Evolutionary conservation across 2,797 vertebrate genomes (phyloP), one percentile per base, ranked within the genome.

Genomic region (Pangasius larnaudii): DNA sequence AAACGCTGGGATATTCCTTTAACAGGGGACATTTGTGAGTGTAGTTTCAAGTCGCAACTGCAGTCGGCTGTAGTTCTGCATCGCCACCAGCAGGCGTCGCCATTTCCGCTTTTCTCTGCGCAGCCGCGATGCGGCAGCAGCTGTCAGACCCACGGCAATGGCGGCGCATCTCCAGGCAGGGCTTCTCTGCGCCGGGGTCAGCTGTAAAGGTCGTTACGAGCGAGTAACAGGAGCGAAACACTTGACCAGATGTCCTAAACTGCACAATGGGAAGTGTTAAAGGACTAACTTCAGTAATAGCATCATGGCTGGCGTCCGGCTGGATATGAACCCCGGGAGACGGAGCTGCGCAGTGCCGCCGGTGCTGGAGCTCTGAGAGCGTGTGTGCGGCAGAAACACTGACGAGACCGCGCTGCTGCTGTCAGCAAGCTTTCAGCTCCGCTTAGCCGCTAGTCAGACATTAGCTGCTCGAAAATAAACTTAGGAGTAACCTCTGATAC

Each of bases 131-230:
- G 84, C 91, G 53, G 85, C 27, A 61, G 58, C 58, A 91, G 90
- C 91, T 91, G 90, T 91, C 88, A 84, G 30, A 53, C n/a, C 63
- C 19, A 91, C 86, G 87, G 88, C 91, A 91, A 93, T 92, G 90
- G 90, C 89, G 92, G 88, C 83, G 88, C 84, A 75, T 79, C 42
- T 85, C 36, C 33, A 67, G n/a, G 53, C 59, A 71, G 74, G 69
- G 86, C 36, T 78, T 58, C 14, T 85, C 81, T 84, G 74, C 88
- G 56, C 75, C 58, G 51, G 75, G 33, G 85, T 77, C 19, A 85
- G 75, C 61, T 72, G 53, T 65, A 85, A 87, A 81, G 46, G 86
- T 16, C 67, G 78, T 82, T 71, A 53, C 46, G 65, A 53, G 74
- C 30, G 22, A 78, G 53, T 49, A 53, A 33, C 58, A 22, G 9